Conservation (phyloP, 2,113 vertebrate genomes). For the Carassius carassius region DNA sequence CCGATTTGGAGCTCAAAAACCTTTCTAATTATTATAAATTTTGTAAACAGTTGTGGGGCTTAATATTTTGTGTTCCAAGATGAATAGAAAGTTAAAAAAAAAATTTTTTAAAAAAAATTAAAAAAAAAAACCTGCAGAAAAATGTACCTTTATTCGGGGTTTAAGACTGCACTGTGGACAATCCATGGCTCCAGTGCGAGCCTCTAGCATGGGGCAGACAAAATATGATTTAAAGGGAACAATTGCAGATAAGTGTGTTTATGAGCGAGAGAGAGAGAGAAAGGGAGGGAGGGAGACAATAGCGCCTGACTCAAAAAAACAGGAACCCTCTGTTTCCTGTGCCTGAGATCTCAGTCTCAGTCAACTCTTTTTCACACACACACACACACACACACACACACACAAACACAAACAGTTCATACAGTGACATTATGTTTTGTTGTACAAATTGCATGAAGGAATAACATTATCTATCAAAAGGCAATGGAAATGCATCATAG, state of each 20-base stretch:
- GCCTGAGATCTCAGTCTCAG: constrained; percentile 54
- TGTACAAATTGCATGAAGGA: not conserved
- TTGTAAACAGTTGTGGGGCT: too few species aligned
- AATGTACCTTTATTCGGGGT: not conserved
- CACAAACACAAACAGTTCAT: not conserved
- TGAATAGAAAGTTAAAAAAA: too few species aligned
- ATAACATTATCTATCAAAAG: not conserved
- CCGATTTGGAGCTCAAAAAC: too few species aligned
- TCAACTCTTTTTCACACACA: constrained; percentile 12
- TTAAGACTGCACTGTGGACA: not conserved
- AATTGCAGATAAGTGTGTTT: constrained; percentile 32
- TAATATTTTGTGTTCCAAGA: too few species aligned
- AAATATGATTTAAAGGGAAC: constrained; percentile 48
- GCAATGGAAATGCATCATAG: not conserved
- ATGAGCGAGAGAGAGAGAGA: constrained; percentile 32
- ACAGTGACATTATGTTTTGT: not conserved
- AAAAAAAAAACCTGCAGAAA: too few species aligned
- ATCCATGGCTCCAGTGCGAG: not conserved
- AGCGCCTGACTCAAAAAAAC: constrained; percentile 73
- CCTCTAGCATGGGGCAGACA: constrained; percentile 31
- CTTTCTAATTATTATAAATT: too few species aligned
- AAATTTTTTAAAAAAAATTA: too few species aligned
- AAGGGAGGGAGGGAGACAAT: constrained; percentile 64
- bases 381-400: not conserved
- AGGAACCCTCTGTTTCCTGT: constrained; percentile 81